Percentiles rank a stretch among this genome's conserved stretches.
Evolutionary conservation across 2,113 vertebrate species (phyloP).

Genomic region (Hemichromis elongatus): DNA sequence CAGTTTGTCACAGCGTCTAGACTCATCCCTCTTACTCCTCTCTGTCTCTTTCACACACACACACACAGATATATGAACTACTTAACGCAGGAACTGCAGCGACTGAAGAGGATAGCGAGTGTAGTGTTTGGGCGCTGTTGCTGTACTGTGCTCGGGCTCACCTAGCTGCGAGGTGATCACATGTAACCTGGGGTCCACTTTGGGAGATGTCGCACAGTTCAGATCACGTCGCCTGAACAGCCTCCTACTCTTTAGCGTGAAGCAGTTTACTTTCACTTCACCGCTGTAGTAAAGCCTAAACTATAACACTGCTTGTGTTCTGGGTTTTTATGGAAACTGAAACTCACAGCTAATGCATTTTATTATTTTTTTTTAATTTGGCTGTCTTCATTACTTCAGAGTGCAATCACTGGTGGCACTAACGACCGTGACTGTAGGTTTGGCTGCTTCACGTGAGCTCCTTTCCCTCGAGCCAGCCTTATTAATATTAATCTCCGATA

Average conservation of each 20-base stretch:
- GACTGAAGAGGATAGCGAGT: neutral
- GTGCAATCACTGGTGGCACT: neutral
- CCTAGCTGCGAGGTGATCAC: neutral
- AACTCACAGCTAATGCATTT: neutral
- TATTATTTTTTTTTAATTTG: neutral
- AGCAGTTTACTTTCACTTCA: neutral
- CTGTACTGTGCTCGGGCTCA: neutral
- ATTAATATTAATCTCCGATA: neutral
- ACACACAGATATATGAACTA: neutral
- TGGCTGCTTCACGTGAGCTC: neutral
- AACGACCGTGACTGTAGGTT: neutral
- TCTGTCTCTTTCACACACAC: neutral
- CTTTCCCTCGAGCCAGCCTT: neutral
- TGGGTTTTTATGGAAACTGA: neutral
- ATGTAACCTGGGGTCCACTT: neutral
- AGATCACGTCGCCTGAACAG: neutral
- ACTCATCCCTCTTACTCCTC: neutral
- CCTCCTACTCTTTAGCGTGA: neutral
- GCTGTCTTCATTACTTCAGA: neutral
- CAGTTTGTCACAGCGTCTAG: neutral
- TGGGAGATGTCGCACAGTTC: neutral
- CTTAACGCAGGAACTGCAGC: neutral
- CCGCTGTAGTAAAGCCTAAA: neutral
- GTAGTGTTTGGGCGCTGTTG: neutral
- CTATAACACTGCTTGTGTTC: fast-evolving